Base-by-base conservation (phyloP, 2,888 invertebrate species). In the Meliscaeva auricollis region DNA sequence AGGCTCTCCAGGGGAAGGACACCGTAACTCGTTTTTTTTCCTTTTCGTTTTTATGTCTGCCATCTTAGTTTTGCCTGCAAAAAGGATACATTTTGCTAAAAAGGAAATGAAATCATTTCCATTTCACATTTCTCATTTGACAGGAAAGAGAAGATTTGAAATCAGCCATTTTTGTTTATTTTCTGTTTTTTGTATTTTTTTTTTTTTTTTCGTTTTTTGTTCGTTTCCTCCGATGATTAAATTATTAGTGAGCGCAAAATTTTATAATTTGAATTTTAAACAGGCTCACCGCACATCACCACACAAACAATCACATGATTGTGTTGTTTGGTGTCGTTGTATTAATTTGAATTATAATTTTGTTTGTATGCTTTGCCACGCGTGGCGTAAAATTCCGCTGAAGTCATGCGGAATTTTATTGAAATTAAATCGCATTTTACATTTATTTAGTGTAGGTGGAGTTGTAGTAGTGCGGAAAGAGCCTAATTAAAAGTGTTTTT, bases 21-120 rank as follows among this genome's bases (percentile, higher is more conserved):
- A 22, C 46, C 68, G 30, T 52, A 50, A 60, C 68, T 68, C 30
- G 44, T 73, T 48, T 48, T 44, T 62, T 62, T 6, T 38, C 11
- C 11, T 72, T 54, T 64, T n/a, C n/a, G n/a, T n/a, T 68, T 73
- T 68, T 56, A 41, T 72, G 81, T 44, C 68, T 76, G 54, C 50
- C 50, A 54, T 32, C n/a, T 48, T 32, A 35, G 66, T 38, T 50
- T 70, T 41, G 52, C 64, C 68, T 60, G 46, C 17, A 50, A 76
- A 73, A 72, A 62, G 76, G 80, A 85, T 68, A 75, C 54, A 52
- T 69, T 74, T 56, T 66, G 66, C 70, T 75, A 58, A 44, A 64
- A 44, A 69, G 85, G 85, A 85, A 85, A 85, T 85, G 80, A 81
- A 85, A 85, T 85, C 85, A 85, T 85, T 85, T 85, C 85, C 85